Conservation (phyloP, 2,113 vertebrate genomes). For the Ammodytes marinus region DNA sequence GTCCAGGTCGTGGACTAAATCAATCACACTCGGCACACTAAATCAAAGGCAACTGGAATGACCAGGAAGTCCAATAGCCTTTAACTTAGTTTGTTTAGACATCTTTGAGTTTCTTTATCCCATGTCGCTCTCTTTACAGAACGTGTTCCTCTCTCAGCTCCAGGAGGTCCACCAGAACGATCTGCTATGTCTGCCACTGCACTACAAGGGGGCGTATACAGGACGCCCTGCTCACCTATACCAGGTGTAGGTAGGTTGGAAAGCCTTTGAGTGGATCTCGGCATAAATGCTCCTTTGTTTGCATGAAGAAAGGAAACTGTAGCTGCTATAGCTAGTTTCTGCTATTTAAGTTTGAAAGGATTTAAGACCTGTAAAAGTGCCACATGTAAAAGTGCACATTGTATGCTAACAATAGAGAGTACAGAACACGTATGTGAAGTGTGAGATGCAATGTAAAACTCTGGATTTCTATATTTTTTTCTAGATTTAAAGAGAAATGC, state of each 20-base stretch:
- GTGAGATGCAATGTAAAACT: background rate
- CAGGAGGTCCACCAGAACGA: constrained; percentile 92
- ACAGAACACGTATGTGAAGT: background rate
- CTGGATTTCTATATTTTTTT: background rate
- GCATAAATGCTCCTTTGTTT: background rate
- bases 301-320: background rate
- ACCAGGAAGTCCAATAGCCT: background rate
- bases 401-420: no score
- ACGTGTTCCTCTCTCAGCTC: constrained; percentile 83
- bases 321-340: background rate
- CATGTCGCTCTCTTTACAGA: constrained; percentile 48
- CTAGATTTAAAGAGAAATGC: background rate
- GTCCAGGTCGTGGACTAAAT: background rate
- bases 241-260: constrained; percentile 92
- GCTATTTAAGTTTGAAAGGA: background rate
- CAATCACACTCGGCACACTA: no score
- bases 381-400: background rate
- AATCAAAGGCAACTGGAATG: background rate
- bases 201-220: constrained; percentile 76
- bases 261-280: background rate
- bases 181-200: constrained; percentile 72
- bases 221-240: constrained; percentile 88
- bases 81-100: constrained; percentile 18
- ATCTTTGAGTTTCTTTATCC: background rate
- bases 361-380: background rate